Evolutionary conservation across 2,888 invertebrate genomes (phyloP).

Genomic region (Eudasyphora cyanicolor): DNA sequence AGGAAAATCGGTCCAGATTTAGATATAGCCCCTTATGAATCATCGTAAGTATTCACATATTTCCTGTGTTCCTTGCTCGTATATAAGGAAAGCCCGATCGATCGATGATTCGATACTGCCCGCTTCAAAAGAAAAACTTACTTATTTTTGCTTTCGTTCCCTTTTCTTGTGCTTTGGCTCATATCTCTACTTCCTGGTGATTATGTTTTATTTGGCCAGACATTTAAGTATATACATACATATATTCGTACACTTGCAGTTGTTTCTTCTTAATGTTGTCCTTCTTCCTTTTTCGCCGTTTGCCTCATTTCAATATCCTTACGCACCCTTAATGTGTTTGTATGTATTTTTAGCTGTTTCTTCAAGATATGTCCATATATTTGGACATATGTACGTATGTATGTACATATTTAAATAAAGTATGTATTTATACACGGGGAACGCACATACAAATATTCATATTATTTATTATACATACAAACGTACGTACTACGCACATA

Average conservation of each 20-base stretch:
- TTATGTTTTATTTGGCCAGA: slow-evolving; percentile 49
- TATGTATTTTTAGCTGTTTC: slow-evolving; percentile 11
- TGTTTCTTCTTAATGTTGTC: slow-evolving; percentile 10
- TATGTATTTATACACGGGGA: neutral
- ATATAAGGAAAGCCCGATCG: neutral
- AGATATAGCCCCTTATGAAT: too few species aligned
- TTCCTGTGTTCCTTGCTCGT: neutral
- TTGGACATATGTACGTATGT: neutral
- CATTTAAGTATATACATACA: too few species aligned
- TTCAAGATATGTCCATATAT: slow-evolving; percentile 4
- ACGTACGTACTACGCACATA: neutral
- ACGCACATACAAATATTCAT: neutral
- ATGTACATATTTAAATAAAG: slow-evolving; percentile 17
- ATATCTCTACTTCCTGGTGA: neutral
- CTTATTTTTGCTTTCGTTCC: neutral
- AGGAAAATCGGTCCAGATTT: too few species aligned
- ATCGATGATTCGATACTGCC: neutral
- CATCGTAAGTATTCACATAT: too few species aligned
- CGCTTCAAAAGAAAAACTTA: neutral
- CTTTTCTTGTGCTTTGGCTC: neutral
- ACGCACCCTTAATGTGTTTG: slow-evolving; percentile 61
- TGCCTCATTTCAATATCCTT: slow-evolving; percentile 57
- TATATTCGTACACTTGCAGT: slow-evolving; percentile 61
- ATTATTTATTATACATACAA: slow-evolving; percentile 23
- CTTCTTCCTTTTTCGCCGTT: neutral